A percentile compares a stretch with the other conserved stretches of the same genome.
phyloP scores from a whole-genome alignment of 2,888 invertebrate genomes.

The Eurytoma adleriae region DNA sequence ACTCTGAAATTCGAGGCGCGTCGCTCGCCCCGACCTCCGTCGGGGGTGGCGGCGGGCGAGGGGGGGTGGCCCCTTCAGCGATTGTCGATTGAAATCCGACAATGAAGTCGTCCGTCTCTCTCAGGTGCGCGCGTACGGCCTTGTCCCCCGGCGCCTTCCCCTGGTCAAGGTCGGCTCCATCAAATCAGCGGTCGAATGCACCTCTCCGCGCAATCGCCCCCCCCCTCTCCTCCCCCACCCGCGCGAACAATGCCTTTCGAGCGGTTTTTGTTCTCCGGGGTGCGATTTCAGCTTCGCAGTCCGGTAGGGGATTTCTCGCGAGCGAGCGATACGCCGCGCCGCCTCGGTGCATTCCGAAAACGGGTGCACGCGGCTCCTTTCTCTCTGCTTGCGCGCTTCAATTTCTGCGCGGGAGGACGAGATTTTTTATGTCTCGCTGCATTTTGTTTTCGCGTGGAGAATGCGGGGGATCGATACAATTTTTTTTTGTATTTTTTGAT shows the following conservation, averaged over 20 bases:
- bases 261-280: slow-evolving; percentile 27
- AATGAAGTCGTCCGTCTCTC: slow-evolving; percentile 34
- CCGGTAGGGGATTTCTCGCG: no score
- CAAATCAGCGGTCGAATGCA: slow-evolving; percentile 37
- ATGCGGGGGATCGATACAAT: no score
- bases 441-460: no score
- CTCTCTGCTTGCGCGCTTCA: no score
- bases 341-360: no score
- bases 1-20: no score
- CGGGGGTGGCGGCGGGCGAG: not conserved
- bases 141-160: slow-evolving; percentile 30
- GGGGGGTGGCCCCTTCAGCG: slow-evolving; percentile 6
- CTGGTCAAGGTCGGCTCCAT: slow-evolving; percentile 53
- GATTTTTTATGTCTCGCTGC: no score
- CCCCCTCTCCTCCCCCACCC: not conserved
- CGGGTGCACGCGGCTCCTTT: no score
- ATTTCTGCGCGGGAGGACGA: no score
- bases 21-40: not conserved
- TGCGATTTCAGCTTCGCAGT: not conserved
- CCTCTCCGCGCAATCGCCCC: slow-evolving; percentile 2
- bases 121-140: slow-evolving; percentile 15
- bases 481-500: no score
- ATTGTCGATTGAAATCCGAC: slow-evolving; percentile 43
- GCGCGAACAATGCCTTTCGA: slow-evolving; percentile 30
- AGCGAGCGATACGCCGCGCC: no score